phyloP scores from a whole-genome alignment of 2,113 vertebrate species.

The Petromus typicus region DNA sequence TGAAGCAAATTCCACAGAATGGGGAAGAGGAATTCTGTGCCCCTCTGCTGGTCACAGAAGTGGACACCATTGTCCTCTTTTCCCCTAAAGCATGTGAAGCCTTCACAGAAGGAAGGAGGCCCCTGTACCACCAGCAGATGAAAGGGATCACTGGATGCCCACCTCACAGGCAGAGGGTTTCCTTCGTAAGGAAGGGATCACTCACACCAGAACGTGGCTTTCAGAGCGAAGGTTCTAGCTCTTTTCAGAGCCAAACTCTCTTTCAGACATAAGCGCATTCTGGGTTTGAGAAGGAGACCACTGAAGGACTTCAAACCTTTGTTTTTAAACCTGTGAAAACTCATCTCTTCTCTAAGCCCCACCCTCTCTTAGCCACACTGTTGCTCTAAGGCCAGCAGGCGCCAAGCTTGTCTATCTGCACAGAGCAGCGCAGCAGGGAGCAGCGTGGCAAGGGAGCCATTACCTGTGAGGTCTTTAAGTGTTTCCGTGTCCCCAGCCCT shows the following conservation, averaged over 20 bases:
- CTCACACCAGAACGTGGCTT: fast-evolving
- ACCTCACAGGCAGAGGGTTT: not conserved
- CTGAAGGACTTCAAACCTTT: conserved; percentile 79
- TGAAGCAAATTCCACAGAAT: fast-evolving
- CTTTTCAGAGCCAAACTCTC: not conserved
- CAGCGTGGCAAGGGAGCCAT: conserved; percentile 81
- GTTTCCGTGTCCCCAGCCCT: conserved; percentile 87
- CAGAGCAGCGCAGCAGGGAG: conserved; percentile 77
- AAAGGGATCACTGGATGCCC: not conserved
- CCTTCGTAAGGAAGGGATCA: not conserved
- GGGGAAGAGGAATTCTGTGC: too few relatives aligned
- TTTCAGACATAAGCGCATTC: fast-evolving
- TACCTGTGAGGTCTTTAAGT: conserved; percentile 93
- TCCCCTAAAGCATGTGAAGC: fast-evolving
- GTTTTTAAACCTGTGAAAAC: conserved; percentile 84
- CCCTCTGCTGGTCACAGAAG: not conserved
- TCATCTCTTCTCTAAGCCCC: conserved; percentile 76
- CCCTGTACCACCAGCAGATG: fast-evolving
- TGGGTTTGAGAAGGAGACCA: not conserved
- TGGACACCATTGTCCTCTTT: fast-evolving
- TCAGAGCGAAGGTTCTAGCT: not conserved
- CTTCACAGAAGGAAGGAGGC: fast-evolving
- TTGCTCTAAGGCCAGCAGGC: conserved; percentile 67
- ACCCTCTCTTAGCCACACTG: conserved; percentile 41
- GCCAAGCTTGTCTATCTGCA: conserved; percentile 65